phyloP scores from a whole-genome alignment of 2,888 invertebrate species.

The Heliconius cydno region DNA sequence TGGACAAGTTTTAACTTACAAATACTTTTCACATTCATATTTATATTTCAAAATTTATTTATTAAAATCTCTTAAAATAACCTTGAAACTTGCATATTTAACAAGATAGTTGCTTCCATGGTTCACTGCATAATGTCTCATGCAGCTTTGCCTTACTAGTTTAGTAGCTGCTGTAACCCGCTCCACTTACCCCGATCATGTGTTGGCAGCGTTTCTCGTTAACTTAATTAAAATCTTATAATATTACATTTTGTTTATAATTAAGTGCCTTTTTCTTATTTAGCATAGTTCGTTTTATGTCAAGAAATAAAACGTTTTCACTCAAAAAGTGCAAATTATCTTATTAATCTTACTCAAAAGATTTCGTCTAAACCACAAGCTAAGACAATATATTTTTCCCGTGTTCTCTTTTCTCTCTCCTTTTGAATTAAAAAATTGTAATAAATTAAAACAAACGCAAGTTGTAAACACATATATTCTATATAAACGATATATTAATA shows the following conservation, averaged over 20 bases:
- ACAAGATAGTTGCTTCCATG: background rate
- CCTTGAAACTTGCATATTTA: conserved; percentile 2
- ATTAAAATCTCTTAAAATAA: background rate
- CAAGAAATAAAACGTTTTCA: background rate
- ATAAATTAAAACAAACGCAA: background rate
- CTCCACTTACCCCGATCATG: background rate
- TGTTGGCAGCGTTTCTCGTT: background rate
- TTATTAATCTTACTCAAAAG: background rate
- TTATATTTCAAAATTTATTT: background rate
- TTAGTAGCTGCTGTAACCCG: conserved; percentile 13
- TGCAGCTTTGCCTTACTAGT: conserved; percentile 6
- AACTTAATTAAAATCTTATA: background rate
- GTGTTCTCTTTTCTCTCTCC: background rate
- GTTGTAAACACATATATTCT: background rate
- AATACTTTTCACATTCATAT: background rate
- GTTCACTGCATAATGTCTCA: conserved; percentile 7
- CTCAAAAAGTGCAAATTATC: background rate
- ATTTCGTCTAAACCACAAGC: background rate
- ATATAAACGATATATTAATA: background rate
- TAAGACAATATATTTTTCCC: background rate
- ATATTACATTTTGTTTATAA: background rate
- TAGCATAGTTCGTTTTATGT: background rate
- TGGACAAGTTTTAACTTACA: background rate
- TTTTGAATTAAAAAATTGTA: too few relatives aligned
- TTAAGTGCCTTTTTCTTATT: background rate